phyloP scores from a whole-genome alignment of 1,140 invertebrate species.

The Cepaea nemoralis region DNA sequence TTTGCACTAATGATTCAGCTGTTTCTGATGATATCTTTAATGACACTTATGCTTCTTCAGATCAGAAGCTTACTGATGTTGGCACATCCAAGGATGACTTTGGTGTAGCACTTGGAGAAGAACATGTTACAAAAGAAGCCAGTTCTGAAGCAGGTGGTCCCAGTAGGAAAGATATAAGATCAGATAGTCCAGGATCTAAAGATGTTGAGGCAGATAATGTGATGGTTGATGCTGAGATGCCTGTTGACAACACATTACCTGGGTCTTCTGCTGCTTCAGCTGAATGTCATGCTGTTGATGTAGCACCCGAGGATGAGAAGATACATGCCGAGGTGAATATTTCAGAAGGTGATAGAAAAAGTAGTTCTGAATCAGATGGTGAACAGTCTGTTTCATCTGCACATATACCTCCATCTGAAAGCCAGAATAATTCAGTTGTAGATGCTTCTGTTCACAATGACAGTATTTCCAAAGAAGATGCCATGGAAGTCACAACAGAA shows the following conservation, averaged over 20 bases:
- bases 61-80: too few species aligned
- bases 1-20: background rate
- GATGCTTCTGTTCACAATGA: too few species aligned
- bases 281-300: too few species aligned
- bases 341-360: too few species aligned
- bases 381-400: too few species aligned
- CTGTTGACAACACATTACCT: background rate
- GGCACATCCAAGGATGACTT: background rate
- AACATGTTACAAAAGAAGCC: background rate
- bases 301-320: too few species aligned
- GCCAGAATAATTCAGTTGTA: background rate
- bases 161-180: too few species aligned
- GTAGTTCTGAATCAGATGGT: too few species aligned
- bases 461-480: background rate
- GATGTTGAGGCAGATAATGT: background rate
- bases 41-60: background rate
- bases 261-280: too few species aligned
- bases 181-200: background rate
- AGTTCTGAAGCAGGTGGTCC: too few species aligned
- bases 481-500: background rate
- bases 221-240: background rate
- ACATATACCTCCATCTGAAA: background rate
- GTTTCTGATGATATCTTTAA: background rate
- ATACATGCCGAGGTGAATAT: too few species aligned
- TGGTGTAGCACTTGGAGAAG: background rate